A percentile compares a stretch with the other conserved stretches of the same genome.
Conservation (phyloP, 2,888 invertebrate species). For the Marasmarcha lunaedactyla region DNA sequence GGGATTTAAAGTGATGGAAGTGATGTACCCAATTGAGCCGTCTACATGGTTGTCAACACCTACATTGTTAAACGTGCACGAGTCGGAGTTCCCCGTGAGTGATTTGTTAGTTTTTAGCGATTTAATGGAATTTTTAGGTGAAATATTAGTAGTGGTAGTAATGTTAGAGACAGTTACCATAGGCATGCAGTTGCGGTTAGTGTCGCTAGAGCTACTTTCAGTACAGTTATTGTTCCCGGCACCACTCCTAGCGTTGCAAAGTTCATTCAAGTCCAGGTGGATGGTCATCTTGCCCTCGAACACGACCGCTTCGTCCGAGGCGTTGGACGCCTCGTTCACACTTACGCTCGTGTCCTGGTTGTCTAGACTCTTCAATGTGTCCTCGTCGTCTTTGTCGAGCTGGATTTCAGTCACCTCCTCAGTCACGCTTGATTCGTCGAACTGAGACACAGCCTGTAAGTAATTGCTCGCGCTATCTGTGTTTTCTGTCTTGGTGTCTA, state of each 20-base stretch:
- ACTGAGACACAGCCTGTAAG: constrained; percentile 52
- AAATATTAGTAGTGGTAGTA: constrained; percentile 65
- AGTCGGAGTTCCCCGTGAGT: not conserved
- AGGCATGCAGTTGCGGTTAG: constrained; percentile 63
- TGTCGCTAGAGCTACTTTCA: constrained; percentile 32
- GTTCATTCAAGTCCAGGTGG: constrained; percentile 64
- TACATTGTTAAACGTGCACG: too few species aligned
- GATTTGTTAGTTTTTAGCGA: constrained; percentile 33
- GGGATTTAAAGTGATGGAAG: too few species aligned
- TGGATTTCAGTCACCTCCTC: constrained; percentile 61
- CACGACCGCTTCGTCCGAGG: constrained; percentile 63
- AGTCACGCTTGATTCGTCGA: constrained; percentile 51
- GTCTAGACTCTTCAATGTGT: constrained; percentile 62
- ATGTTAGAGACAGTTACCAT: constrained; percentile 71
- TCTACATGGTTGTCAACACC: too few species aligned
- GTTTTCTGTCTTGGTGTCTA: constrained; percentile 46
- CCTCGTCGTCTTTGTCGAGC: constrained; percentile 65
- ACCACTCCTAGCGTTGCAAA: constrained; percentile 59
- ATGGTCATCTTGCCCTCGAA: constrained; percentile 69
- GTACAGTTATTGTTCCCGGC: constrained; percentile 49
- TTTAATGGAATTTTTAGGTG: constrained; percentile 64
- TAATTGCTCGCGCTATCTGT: constrained; percentile 57
- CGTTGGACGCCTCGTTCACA: constrained; percentile 60
- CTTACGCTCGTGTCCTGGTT: constrained; percentile 69
- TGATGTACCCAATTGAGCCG: too few species aligned